Evolutionary conservation across 2,888 invertebrate genomes (phyloP).

Genomic region (Phytoseiulus persimilis): DNA sequence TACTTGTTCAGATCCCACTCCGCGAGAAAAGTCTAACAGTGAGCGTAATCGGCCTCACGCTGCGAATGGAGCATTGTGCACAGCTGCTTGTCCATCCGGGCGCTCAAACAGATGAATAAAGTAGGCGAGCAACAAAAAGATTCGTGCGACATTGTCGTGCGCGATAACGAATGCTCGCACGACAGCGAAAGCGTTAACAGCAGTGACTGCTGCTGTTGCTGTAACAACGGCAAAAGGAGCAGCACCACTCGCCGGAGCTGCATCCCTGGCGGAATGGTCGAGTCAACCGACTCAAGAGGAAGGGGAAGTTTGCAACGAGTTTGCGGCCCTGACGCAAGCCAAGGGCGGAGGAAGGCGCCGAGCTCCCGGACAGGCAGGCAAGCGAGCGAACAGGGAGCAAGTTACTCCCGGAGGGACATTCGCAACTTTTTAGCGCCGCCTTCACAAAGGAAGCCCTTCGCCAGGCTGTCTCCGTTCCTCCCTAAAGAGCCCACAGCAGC

Average conservation of each 20-base stretch:
- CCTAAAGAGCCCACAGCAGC: neutral
- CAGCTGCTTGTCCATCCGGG: neutral
- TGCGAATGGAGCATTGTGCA: neutral
- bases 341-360: neutral
- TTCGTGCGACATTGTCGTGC: neutral
- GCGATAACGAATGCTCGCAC: neutral
- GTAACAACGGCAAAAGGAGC: neutral
- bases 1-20: neutral
- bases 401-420: neutral
- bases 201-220: neutral
- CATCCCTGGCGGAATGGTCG: neutral
- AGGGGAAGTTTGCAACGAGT: neutral
- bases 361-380: neutral
- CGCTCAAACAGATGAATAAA: neutral
- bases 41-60: neutral
- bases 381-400: neutral
- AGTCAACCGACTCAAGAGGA: neutral
- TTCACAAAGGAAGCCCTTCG: neutral
- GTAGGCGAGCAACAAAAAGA: slow-evolving; percentile 5
- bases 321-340: neutral
- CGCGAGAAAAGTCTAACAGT: neutral
- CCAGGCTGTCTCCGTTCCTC: neutral
- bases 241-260: neutral
- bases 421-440: slow-evolving; percentile 5
- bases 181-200: neutral